Evolutionary conservation across 1,140 invertebrate genomes (phyloP), one percentile per base, ranked within the genome.

Genomic region (Lepidurus couesii): DNA sequence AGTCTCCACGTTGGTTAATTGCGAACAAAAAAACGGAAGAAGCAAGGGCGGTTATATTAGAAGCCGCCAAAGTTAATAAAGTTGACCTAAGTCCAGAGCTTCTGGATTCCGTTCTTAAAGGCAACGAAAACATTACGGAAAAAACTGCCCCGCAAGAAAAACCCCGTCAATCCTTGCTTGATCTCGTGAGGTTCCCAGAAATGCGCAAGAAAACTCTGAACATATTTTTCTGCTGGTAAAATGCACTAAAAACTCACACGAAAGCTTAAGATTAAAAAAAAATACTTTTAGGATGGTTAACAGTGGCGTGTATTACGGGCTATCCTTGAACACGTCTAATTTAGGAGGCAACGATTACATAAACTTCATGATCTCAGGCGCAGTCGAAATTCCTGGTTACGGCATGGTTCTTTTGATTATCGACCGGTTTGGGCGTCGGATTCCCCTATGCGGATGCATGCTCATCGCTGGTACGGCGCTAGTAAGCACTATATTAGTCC

Each of bases 321-420:
- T 96, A 1, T 93, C 93, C 0, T 84, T 96, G 16, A 95, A 92
- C 80, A 90, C 92, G 1, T 77, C 79, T 8, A 83, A 86, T 42
- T 84, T 95, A 4, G 88, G 90, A 78, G 93, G 93, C n/a, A 92
- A 95, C 85, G 92, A 93, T 8, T 96, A 90, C 83, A 83, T 96
- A 0, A 93, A 93, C 81, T 86, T 94, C 75, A 93, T 94, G 81
- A 86, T 95, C 2, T 90, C 91, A 84, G 93, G 91, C 1, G 83
- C 94, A 11, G 92, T 95, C 1, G 95, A 96, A 84, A 86, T 95
- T 65, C 94, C 94, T 0, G 91, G 92, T 81, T 95, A 95, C 81
- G 84, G 91, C 0, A 85, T 91, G 1, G 89, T 91, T 34, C 87
- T 91, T 44, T 88, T 91, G 74, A 86, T 92, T 1, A 88, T 95